Conservation (phyloP, 2,113 vertebrate genomes). For the Ptilonorhynchus violaceus region DNA sequence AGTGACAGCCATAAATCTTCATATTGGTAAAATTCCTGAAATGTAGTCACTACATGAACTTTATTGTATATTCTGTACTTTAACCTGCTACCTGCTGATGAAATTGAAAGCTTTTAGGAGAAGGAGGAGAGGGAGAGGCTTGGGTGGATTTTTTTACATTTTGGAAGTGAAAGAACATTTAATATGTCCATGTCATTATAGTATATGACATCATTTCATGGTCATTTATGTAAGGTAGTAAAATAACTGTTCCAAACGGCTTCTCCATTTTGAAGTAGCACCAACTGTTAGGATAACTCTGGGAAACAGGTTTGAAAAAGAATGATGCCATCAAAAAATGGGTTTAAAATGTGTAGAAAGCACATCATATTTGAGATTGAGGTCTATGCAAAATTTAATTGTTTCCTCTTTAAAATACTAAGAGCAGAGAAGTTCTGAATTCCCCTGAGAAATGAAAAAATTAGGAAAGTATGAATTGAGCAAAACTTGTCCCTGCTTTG, state of each 20-base stretch:
- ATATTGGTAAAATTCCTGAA: background rate
- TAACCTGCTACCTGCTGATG: background rate
- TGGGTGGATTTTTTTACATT: background rate
- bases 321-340: background rate
- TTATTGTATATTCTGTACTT: background rate
- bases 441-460: background rate
- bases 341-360: background rate
- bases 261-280: background rate
- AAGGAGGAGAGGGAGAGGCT: background rate
- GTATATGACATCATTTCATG: background rate
- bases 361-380: background rate
- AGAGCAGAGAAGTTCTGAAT: background rate
- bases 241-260: background rate
- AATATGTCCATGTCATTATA: background rate
- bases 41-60: background rate
- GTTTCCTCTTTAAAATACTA: background rate
- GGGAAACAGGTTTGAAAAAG: background rate
- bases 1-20: conserved; percentile 2
- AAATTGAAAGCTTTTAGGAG: background rate
- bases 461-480: background rate
- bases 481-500: background rate
- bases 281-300: background rate
- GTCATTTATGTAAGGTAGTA: background rate
- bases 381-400: background rate
- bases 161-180: background rate